Percentiles rank a stretch among this genome's conserved stretches.
phyloP scores from a whole-genome alignment of 1,140 invertebrate genomes.

The Eubasilissa regina region DNA sequence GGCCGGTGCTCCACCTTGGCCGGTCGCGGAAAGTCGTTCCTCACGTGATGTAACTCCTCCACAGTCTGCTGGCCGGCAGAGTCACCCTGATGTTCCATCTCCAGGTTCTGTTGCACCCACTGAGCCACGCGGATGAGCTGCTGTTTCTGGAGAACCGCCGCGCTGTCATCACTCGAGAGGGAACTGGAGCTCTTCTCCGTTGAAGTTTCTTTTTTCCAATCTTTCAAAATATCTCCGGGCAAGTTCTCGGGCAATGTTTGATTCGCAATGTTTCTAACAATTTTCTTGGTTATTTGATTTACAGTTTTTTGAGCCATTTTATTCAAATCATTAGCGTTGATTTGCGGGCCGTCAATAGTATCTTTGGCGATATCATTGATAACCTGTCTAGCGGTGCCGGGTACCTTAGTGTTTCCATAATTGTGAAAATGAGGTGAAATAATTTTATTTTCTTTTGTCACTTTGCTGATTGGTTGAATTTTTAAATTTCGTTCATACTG shows the following conservation, averaged over 20 bases:
- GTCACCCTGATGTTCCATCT: constrained; percentile 68
- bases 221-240: constrained; percentile 34
- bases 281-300: constrained; percentile 57
- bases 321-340: constrained; percentile 45
- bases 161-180: constrained; percentile 70
- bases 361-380: constrained; percentile 57
- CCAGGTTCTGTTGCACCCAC: constrained; percentile 77
- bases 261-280: constrained; percentile 46
- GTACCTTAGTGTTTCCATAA: constrained; percentile 69
- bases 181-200: constrained; percentile 72
- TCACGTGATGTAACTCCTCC: constrained; percentile 56
- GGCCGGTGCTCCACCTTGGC: constrained; percentile 55
- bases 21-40: constrained; percentile 56
- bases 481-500: constrained; percentile 68
- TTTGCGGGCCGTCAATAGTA: background rate
- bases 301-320: constrained; percentile 54
- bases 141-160: constrained; percentile 72
- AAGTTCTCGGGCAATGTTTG: constrained; percentile 54
- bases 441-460: constrained; percentile 65
- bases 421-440: constrained; percentile 68
- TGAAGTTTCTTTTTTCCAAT: constrained; percentile 67
- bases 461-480: constrained; percentile 61
- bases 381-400: constrained; percentile 66
- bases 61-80: constrained; percentile 45
- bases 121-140: constrained; percentile 80